Base-by-base conservation (phyloP, 1,140 invertebrate genomes). In the Drosophila repleta region DNA sequence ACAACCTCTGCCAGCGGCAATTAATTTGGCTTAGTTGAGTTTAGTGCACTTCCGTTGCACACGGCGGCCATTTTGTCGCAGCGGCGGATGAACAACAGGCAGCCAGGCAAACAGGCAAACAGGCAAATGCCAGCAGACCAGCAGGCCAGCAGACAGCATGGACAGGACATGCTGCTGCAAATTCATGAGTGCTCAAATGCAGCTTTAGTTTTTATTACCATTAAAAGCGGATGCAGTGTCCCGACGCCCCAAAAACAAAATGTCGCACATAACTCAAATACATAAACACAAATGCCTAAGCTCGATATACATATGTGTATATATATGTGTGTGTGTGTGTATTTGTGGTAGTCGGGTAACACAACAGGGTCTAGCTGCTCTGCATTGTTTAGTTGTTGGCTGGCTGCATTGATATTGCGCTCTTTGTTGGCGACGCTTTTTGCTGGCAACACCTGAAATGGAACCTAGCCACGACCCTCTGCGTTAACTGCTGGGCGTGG, bases 21-120 rank as follows among this genome's bases (percentile, higher is more conserved):
- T 85, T 88, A 87, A 85, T 85, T 85, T 87, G 83, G 82, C 82
- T 85, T 88, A 85, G 82, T 87, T 85, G 77, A 85, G 83, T 81
- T 85, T 82, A 85, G 83, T 85, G 83, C 81, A 82, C 81, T 85
- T 85, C 81, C 82, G 81, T 65, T 85, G 83, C 66, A 73, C 81
- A 87, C 78, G 79, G 81, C 82, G 74, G 78, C 74, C 81, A 87
- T 85, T 85, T 85, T 85, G 81, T 85, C 77, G 78, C 77, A 81
- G 66, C 58, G 55, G 81, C 77, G 80, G 80, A 85, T 77, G 80
- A 71, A 74, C 82, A 74, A 69, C 60, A 76, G 76, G 1, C 8
- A 8, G 29, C 29, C 29, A 79, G 76, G 35, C 55, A 45, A 43
- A 58, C 49, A 43, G 69, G 45, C 61, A 43, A 57, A 43, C 43